phyloP scores from a whole-genome alignment of 2,888 invertebrate genomes.

The Coelinius sp. region DNA sequence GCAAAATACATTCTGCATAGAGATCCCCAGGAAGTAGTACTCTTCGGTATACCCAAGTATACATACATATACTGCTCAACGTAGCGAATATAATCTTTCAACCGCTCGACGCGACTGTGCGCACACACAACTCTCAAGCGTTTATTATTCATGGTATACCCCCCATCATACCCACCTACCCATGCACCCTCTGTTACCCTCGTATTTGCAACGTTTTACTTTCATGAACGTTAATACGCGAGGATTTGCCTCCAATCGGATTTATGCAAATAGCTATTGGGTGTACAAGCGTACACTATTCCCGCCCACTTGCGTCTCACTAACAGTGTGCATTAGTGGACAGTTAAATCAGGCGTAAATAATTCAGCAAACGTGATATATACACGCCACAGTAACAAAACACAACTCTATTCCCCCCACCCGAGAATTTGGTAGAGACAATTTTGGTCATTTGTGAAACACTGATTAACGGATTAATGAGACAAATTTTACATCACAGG shows the following conservation, averaged over 20 bases:
- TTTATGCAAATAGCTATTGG: conserved; percentile 61
- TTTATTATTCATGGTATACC: conserved; percentile 55
- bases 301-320: conserved; percentile 33
- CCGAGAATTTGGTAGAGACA: neutral
- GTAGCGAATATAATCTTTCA: conserved; percentile 25
- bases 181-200: conserved; percentile 35
- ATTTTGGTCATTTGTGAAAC: conserved; percentile 19
- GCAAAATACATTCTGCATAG: conserved; percentile 19
- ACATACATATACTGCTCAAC: conserved; percentile 17
- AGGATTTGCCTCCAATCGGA: conserved; percentile 58
- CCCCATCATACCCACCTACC: neutral
- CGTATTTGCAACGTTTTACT: conserved; percentile 59
- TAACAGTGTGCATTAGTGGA: conserved; percentile 25
- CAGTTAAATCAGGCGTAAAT: conserved; percentile 25
- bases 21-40: conserved; percentile 5
- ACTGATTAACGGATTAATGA: conserved; percentile 15
- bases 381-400: conserved; percentile 6
- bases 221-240: conserved; percentile 58
- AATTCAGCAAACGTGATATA: conserved; percentile 27
- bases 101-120: conserved; percentile 20
- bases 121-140: conserved; percentile 21
- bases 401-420: neutral
- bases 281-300: conserved; percentile 49
- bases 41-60: neutral
- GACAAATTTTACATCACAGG: conserved; percentile 2